Conservation (phyloP, 2,797 vertebrate species). For the Fundulus diaphanus region DNA sequence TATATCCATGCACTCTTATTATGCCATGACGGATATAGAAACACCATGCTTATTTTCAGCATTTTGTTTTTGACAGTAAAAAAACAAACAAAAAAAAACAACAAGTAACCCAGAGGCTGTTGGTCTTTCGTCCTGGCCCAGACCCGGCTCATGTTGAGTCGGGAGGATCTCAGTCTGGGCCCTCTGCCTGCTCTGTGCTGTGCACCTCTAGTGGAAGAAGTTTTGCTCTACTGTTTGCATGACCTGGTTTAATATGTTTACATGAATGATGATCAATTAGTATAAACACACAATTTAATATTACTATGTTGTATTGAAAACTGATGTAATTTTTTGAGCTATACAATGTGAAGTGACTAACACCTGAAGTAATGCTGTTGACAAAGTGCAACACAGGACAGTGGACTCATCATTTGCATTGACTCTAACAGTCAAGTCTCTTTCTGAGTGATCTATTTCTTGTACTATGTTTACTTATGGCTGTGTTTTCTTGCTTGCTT, state of each 20-base stretch:
- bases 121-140: constrained; percentile 31
- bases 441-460: constrained; percentile 53
- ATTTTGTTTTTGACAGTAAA: constrained; percentile 32
- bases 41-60: constrained; percentile 20
- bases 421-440: constrained; percentile 58
- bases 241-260: constrained; percentile 87
- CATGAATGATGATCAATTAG: constrained; percentile 83
- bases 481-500: constrained; percentile 29
- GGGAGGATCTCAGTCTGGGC: constrained; percentile 77
- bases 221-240: constrained; percentile 86
- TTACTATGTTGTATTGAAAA: constrained; percentile 79
- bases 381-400: constrained; percentile 74
- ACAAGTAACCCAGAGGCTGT: constrained; percentile 19
- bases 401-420: constrained; percentile 70
- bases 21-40: constrained; percentile 21
- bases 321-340: constrained; percentile 78
- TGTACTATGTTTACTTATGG: constrained; percentile 54
- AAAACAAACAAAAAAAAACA: constrained; percentile 27
- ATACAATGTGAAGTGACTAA: constrained; percentile 82
- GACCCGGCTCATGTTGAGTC: constrained; percentile 20
- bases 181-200: constrained; percentile 76
- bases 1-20: constrained; percentile 16
- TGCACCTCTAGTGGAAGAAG: constrained; percentile 83
- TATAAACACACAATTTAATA: constrained; percentile 77
- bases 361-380: constrained; percentile 77